These are phyloP conservation scores for Hyposoter dolosus DNA, from an alignment of 2,888 invertebrate genomes.

Conservation along the genomic window DNA sequence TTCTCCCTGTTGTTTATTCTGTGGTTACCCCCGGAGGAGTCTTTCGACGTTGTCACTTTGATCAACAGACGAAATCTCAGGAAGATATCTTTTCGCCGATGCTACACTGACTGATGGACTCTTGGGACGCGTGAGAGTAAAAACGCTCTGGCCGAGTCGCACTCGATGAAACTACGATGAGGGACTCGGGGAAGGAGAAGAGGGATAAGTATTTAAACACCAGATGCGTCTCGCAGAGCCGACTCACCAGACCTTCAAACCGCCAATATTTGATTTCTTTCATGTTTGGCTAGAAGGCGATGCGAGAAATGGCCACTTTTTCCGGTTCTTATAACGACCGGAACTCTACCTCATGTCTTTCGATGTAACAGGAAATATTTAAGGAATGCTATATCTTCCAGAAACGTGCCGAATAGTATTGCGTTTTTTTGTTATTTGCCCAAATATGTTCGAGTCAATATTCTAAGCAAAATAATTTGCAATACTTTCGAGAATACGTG, in stretches of 20 bases:
- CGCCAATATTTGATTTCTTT: slow-evolving; percentile 31
- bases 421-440: not conserved
- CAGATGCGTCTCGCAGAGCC: slow-evolving; percentile 43
- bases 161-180: slow-evolving; percentile 5
- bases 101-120: slow-evolving; percentile 49
- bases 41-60: not conserved
- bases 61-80: slow-evolving; percentile 15
- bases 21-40: not conserved
- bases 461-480: not conserved
- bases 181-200: slow-evolving; percentile 46
- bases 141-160: slow-evolving; percentile 27
- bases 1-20: not conserved
- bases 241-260: slow-evolving; percentile 2
- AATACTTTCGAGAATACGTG: not conserved
- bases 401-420: not conserved
- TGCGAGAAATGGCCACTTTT: slow-evolving; percentile 41
- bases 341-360: not conserved
- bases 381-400: not conserved
- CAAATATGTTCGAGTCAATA: not conserved
- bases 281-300: slow-evolving; percentile 1
- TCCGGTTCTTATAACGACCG: slow-evolving; percentile 1
- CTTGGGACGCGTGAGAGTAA: slow-evolving; percentile 42
- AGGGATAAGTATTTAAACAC: slow-evolving; percentile 34
- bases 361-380: not conserved
- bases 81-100: slow-evolving; percentile 23